phyloP scores from a whole-genome alignment of 2,888 invertebrate species.

The Steinernema carpocapsae region DNA sequence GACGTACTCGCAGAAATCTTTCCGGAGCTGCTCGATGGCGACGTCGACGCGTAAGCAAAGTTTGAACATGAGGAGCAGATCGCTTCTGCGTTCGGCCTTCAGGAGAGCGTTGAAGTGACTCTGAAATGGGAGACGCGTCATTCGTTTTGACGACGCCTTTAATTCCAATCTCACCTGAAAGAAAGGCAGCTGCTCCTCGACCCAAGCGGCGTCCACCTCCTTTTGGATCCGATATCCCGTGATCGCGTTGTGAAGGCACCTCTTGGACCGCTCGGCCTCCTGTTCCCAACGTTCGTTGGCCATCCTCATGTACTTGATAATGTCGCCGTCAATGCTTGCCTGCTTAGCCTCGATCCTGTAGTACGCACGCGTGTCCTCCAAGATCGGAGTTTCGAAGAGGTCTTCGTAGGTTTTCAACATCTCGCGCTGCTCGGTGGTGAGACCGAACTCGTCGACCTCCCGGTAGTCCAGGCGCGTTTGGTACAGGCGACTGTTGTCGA shows the following conservation, averaged over 20 bases:
- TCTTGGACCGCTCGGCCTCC: constrained; percentile 88
- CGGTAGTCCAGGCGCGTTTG: constrained; percentile 72
- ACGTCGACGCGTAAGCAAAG: constrained; percentile 89
- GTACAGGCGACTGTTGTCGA: neutral
- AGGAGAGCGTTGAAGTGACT: constrained; percentile 73
- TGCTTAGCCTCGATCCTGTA: constrained; percentile 92
- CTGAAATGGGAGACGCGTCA: too few species aligned
- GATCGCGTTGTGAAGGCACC: constrained; percentile 88
- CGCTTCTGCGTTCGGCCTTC: constrained; percentile 77
- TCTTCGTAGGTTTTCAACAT: constrained; percentile 68
- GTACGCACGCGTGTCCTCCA: constrained; percentile 89
- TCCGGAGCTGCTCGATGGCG: constrained; percentile 85
- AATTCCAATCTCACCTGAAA: constrained; percentile 81
- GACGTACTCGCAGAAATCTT: constrained; percentile 89
- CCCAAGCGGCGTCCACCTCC: constrained; percentile 89
- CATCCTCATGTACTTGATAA: constrained; percentile 98
- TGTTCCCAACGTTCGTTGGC: constrained; percentile 88
- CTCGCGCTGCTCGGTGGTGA: neutral
- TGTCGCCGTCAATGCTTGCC: constrained; percentile 90
- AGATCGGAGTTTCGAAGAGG: constrained; percentile 88
- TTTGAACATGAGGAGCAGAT: constrained; percentile 92
- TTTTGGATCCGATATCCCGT: constrained; percentile 85
- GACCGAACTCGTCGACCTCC: constrained; percentile 72
- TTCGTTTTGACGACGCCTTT: too few species aligned
- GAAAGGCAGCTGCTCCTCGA: constrained; percentile 92